These are phyloP conservation scores for Sardinella longiceps DNA, from an alignment of 2,797 vertebrate species.

Conservation along the genomic window DNA sequence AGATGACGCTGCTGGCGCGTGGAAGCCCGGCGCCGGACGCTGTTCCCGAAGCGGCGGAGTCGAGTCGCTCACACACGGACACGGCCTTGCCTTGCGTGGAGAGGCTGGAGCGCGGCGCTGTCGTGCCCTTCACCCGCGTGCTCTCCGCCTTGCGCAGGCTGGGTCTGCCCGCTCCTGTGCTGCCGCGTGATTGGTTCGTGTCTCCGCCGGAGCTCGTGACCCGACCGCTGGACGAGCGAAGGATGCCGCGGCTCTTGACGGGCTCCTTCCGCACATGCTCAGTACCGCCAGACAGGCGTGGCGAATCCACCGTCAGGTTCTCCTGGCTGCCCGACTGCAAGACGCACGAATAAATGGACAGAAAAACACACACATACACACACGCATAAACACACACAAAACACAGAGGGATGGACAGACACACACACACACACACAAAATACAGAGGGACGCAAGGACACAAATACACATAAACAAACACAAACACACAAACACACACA, in stretches of 20 bases:
- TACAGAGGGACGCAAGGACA: neutral
- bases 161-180: constrained; percentile 69
- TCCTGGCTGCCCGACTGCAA: constrained; percentile 88
- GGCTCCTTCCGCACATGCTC: constrained; percentile 83
- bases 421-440: constrained; percentile 9
- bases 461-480: neutral
- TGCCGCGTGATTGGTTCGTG: constrained; percentile 65
- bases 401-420: neutral
- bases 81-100: constrained; percentile 78
- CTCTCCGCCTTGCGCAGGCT: constrained; percentile 85
- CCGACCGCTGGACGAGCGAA: constrained; percentile 87
- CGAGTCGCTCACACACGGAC: constrained; percentile 81
- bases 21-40: constrained; percentile 83
- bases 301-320: constrained; percentile 88
- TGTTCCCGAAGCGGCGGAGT: constrained; percentile 61
- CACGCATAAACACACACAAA: neutral
- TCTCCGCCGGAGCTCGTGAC: constrained; percentile 62
- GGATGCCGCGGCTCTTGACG: constrained; percentile 76
- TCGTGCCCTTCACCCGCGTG: constrained; percentile 79
- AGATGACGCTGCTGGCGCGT: constrained; percentile 97
- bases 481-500: neutral
- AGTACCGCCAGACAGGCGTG: constrained; percentile 80
- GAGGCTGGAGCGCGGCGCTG: constrained; percentile 66
- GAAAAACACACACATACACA: neutral
- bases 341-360: constrained; percentile 22